Base-by-base conservation (phyloP, 2,113 vertebrate species). In the Lasiurus borealis region DNA sequence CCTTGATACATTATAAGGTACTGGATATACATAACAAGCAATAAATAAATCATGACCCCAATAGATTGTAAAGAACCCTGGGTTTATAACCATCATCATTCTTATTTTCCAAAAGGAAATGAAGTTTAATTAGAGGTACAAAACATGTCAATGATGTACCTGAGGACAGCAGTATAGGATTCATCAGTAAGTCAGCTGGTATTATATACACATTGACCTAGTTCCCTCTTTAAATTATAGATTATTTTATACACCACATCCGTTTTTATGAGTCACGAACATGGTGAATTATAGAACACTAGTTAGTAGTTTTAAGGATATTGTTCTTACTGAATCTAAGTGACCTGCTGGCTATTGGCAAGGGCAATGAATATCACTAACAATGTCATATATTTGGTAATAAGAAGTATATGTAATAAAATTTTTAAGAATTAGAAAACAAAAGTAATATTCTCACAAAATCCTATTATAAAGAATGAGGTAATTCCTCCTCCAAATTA, bases 401-500 rank as follows among this genome's bases (percentile, higher is more conserved):
- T 29, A 89, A 94, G 2, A 97, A 97, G 84, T 85, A 59, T 83
- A 95, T n/a, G 3, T 59, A 73, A 27, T 59, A 93, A 40, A 71
- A 97, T n/a, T n/a, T 16, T 93, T 40, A 96, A 88, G 96, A 96
- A 97, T 54, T 18, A 91, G 80, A 89, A 93, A 40, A 89, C 78
- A 90, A 69, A 96, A 97, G 86, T 86, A 95, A 95, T 95, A 96
- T 96, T 95, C 93, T 95, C 82, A 94, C 88, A 95, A 96, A 96
- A 90, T 89, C 52, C 91, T 69, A 96, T 97, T 97, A 95, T 84
- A 29, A 97, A 96, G 71, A 97, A 96, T 94, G 72, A 90, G 48
- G 86, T 78, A 93, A 96, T 98, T 93, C 88, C 87, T 96, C 59
- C 81, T 96, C 31, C 59, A 97, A 97, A 97, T 95, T 72, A 97